phyloP scores from a whole-genome alignment of 2,797 vertebrate species.

The Sitta carolinensis region DNA sequence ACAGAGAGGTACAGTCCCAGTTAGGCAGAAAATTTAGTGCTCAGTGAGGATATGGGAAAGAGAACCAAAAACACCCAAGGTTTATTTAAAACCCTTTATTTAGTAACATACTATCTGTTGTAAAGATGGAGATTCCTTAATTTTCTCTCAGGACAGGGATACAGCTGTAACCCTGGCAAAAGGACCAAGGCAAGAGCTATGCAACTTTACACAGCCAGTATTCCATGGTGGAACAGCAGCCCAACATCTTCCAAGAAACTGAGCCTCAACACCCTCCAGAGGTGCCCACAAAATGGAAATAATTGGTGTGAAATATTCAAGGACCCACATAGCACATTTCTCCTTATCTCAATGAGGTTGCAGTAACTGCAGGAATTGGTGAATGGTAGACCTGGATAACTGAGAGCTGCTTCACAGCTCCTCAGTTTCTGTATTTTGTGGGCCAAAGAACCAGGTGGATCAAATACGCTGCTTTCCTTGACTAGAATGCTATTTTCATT shows the following conservation, averaged over 20 bases:
- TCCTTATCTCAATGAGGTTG: neutral
- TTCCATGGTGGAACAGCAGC: neutral
- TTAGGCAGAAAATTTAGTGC: neutral
- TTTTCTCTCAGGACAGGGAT: neutral
- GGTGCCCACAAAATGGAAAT: neutral
- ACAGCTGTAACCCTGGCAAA: neutral
- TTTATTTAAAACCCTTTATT: neutral
- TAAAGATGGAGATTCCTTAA: neutral
- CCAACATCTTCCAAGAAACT: neutral
- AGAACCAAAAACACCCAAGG: neutral
- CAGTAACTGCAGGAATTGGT: neutral
- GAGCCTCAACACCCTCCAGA: neutral
- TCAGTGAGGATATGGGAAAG: neutral
- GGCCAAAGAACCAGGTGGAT: neutral
- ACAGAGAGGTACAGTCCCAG: neutral
- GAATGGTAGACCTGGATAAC: neutral
- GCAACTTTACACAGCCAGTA: neutral
- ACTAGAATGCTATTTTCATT: neutral
- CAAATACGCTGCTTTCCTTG: neutral
- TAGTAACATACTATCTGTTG: neutral
- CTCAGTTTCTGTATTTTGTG: neutral
- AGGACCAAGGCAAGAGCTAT: neutral
- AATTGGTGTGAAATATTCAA: neutral
- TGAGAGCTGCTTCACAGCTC: neutral
- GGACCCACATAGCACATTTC: fast-evolving